A percentile compares a stretch with the other conserved stretches of the same genome.
Conservation (phyloP, 35 echinoderm and acorn worm species). For the Amphiura filiformis region DNA sequence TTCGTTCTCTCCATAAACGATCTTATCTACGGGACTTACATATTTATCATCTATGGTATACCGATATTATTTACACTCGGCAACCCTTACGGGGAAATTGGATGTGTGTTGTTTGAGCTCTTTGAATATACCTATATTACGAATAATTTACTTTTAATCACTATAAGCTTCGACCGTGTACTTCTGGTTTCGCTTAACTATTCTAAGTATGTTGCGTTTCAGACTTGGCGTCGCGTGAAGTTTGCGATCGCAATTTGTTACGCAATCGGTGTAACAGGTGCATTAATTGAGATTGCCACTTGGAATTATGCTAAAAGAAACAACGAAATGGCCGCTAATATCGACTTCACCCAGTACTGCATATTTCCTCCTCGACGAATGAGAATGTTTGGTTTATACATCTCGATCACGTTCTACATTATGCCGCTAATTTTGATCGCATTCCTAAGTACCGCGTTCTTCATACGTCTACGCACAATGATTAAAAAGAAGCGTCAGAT, state of each 20-base stretch:
- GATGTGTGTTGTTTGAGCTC: neutral
- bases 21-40: neutral
- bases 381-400: neutral
- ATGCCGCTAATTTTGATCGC: neutral
- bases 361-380: neutral
- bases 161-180: neutral
- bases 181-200: neutral
- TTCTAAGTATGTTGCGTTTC: neutral
- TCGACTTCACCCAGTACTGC: neutral
- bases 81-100: neutral
- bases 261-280: neutral
- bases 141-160: neutral
- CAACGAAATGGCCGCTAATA: neutral
- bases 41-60: neutral
- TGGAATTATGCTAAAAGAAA: neutral
- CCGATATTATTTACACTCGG: neutral
- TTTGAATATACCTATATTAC: neutral
- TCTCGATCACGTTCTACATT: neutral
- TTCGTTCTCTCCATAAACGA: neutral
- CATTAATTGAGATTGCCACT: neutral
- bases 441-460: neutral
- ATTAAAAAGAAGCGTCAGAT: neutral
- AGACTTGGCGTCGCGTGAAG: neutral
- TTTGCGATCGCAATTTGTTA: neutral
- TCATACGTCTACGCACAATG: neutral